phyloP scores from a whole-genome alignment of 2,888 invertebrate genomes.

The Pristionchus maxplancki region DNA sequence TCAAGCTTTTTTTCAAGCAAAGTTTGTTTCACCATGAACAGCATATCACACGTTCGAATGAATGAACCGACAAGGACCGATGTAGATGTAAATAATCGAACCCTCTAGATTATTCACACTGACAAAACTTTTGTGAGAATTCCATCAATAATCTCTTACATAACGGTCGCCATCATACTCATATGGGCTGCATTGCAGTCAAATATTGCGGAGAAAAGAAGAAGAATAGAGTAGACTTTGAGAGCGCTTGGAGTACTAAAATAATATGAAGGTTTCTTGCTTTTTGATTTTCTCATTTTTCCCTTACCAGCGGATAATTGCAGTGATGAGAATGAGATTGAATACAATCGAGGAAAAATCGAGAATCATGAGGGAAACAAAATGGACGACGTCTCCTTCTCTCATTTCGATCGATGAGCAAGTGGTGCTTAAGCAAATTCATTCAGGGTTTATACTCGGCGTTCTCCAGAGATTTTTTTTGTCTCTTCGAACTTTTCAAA shows the following conservation, averaged over 20 bases:
- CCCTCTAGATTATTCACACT: slow-evolving; percentile 28
- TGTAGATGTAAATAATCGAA: background rate
- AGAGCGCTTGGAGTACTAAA: background rate
- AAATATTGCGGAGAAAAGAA: background rate
- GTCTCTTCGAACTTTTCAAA: too few relatives aligned
- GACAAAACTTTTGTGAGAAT: too few relatives aligned
- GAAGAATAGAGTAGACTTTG: background rate
- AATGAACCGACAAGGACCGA: slow-evolving; percentile 6
- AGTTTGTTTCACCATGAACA: background rate
- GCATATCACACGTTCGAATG: background rate
- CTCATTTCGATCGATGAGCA: background rate
- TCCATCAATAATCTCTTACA: background rate
- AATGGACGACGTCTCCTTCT: background rate
- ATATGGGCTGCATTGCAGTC: background rate
- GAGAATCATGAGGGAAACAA: background rate
- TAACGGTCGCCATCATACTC: slow-evolving; percentile 1
- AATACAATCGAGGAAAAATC: background rate
- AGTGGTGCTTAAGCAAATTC: too few relatives aligned
- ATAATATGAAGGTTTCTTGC: background rate
- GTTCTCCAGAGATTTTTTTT: too few relatives aligned
- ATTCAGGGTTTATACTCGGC: too few relatives aligned
- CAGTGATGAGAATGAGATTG: background rate
- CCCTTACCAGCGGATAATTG: background rate
- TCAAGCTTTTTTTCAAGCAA: too few relatives aligned
- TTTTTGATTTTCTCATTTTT: background rate